These are phyloP conservation scores for Mobula hypostoma DNA, from an alignment of 2,113 vertebrate genomes.

Conservation along the genomic window DNA sequence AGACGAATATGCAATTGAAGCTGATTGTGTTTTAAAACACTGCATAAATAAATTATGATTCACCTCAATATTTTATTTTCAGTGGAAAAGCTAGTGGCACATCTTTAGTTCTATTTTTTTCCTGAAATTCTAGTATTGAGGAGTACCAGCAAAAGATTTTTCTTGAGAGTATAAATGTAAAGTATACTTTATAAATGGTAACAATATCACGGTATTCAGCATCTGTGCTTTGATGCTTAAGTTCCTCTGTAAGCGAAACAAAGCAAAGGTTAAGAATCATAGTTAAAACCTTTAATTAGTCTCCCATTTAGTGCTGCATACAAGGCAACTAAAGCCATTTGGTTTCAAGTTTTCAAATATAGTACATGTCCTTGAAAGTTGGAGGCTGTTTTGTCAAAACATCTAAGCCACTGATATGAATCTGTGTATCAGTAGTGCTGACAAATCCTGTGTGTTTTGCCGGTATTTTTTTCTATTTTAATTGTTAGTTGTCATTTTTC, in stretches of 20 bases:
- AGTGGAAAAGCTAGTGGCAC: no score
- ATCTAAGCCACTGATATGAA: background rate
- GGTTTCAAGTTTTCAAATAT: background rate
- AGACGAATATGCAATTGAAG: background rate
- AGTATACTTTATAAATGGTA: background rate
- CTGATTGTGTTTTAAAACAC: background rate
- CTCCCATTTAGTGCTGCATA: background rate
- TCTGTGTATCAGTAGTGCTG: background rate
- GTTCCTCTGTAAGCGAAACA: background rate
- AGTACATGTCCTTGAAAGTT: background rate
- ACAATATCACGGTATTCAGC: background rate
- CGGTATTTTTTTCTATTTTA: background rate
- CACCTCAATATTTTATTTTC: background rate
- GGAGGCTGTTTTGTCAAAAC: background rate
- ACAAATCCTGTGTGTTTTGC: background rate
- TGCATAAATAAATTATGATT: background rate
- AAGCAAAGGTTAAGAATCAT: background rate
- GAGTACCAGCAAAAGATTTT: background rate
- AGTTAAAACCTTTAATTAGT: background rate
- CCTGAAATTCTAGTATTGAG: background rate
- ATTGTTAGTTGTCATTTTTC: background rate
- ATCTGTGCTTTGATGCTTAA: background rate
- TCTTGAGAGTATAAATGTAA: background rate
- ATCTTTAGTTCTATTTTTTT: background rate
- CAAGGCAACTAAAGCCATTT: background rate